Evolutionary conservation across 2,888 invertebrate species (phyloP), one percentile per base, ranked within the genome.

Genomic region (Frankliniella intonsa): DNA sequence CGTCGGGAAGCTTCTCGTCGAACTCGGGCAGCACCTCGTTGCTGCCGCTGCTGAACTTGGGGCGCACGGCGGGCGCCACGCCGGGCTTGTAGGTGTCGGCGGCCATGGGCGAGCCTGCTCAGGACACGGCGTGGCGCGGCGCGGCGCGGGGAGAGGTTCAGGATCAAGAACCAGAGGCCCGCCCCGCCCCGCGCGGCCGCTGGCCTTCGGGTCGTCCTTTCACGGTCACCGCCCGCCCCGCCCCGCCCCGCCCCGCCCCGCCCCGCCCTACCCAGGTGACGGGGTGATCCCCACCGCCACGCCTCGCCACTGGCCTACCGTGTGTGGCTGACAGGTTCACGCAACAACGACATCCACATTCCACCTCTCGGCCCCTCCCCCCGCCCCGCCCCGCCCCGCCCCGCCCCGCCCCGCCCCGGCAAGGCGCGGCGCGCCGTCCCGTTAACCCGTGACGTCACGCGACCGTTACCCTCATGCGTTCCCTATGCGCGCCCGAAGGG

Each of bases 391-490:
- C 22, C 65, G 14, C 65, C 69, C 22, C 69, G 11, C 69, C 25
- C 69, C 22, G 3, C 7, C 69, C 69, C 69, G 0, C 17, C 62
- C 62, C 62, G 19, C n/a, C 62, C 62, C 55, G 5, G 55, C 55
- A 19, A 12, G 22, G 25, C 25, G 12, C 69, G 25, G 69, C 69
- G 11, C n/a, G 62, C 17, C 25, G 25, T 76, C 69, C 69, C 69
- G 69, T 76, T 76, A 76, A 38, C 11, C n/a, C 69, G 25, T 76
- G 69, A 76, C 69, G 69, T 76, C 69, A 76, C 62, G 22, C 14
- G 55, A 22, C 69, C 69, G 69, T 76, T 76, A 76, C 69, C 22
- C 25, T 76, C 69, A 76, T 76, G 69, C 69, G 69, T 76, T 76
- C 25, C 12, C 69, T 76, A 76, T 76, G 69, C 69, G 38, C 38